Conservation (phyloP, 2,888 invertebrate genomes). For the Parthenolecanium corni region DNA sequence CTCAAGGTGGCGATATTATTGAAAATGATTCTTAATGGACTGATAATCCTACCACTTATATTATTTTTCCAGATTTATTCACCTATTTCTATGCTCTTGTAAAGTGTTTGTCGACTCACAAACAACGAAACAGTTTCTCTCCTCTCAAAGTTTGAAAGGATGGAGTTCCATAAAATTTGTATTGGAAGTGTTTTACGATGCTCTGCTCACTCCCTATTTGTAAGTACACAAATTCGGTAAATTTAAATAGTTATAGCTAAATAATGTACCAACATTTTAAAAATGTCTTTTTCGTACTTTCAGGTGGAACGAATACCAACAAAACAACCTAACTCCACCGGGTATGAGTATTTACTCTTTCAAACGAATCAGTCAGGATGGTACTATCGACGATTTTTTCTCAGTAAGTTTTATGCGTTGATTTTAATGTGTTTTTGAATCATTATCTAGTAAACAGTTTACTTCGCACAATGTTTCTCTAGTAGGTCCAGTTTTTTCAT, state of each 20-base stretch:
- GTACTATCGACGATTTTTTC: conserved; percentile 9
- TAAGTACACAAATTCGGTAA: no score
- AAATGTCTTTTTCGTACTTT: background rate
- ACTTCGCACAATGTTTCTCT: no score
- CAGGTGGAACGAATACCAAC: conserved; percentile 4
- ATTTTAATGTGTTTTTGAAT: background rate
- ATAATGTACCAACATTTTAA: no score
- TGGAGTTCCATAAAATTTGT: background rate
- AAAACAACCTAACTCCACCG: conserved; percentile 47
- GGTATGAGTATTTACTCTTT: conserved; percentile 66
- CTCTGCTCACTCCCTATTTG: conserved; percentile 8
- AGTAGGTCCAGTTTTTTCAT: no score
- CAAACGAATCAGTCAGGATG: conserved; percentile 47
- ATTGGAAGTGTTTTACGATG: conserved; percentile 12
- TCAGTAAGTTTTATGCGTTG: background rate
- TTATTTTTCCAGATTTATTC: conserved; percentile 14
- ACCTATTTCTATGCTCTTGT: conserved; percentile 6
- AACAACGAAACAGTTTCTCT: conserved; percentile 5
- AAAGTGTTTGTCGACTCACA: conserved; percentile 11
- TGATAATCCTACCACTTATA: no score
- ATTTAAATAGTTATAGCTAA: no score
- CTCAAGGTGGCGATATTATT: no score
- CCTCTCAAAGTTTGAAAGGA: conserved; percentile 1
- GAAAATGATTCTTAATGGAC: no score
- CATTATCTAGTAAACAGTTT: no score